Conservation (phyloP, 2,797 vertebrate genomes). For the Capromys pilorides region DNA sequence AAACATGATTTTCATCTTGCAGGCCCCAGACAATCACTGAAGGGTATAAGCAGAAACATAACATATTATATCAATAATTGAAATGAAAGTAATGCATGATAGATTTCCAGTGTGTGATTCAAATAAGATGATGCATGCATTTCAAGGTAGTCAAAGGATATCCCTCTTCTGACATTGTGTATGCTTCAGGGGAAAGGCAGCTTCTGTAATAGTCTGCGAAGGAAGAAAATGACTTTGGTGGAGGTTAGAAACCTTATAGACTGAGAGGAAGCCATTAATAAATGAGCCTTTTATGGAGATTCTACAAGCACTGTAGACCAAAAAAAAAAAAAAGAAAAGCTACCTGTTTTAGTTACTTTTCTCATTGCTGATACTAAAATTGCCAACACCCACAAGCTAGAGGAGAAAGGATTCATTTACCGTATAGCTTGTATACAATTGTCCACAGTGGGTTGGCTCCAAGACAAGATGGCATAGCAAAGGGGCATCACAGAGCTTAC, state of each 20-base stretch:
- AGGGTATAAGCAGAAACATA: not conserved
- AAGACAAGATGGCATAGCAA: not conserved
- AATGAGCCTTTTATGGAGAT: not conserved
- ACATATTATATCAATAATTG: not conserved
- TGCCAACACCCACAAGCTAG: not conserved
- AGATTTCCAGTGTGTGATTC: not conserved
- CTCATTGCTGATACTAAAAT: not conserved
- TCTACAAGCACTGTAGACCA: not conserved
- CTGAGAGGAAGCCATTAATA: not conserved
- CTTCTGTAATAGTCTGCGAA: not conserved
- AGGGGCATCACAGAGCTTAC: not conserved
- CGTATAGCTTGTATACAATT: not conserved
- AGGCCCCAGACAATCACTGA: not conserved
- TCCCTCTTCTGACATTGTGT: not conserved
- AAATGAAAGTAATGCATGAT: not conserved
- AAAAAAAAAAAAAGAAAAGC: not conserved
- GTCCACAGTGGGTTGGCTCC: not conserved
- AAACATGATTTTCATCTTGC: constrained; percentile 18
- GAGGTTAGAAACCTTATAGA: not conserved
- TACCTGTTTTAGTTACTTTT: not conserved
- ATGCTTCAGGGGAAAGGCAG: not conserved
- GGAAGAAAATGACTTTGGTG: not conserved
- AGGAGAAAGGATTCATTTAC: not conserved
- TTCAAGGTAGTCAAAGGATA: not conserved
- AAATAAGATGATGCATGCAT: not conserved